Conservation (phyloP, 2,113 vertebrate species). For the Myanophis thanlyinensis region DNA sequence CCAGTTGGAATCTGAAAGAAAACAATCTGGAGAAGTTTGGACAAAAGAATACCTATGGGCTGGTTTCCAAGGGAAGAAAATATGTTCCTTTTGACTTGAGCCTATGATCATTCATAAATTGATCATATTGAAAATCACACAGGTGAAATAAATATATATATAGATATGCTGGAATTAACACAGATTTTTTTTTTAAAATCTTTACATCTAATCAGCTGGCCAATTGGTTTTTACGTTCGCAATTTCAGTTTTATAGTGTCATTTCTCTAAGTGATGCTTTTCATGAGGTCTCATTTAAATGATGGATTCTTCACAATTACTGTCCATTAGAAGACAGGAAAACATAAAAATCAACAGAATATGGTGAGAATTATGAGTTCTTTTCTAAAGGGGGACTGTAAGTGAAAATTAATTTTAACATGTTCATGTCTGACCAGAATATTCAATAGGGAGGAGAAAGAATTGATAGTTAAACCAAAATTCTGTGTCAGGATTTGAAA, state of each 20-base stretch:
- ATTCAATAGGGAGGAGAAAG: background rate
- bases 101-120: conserved; percentile 25
- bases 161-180: background rate
- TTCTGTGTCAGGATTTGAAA: background rate
- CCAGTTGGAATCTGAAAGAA: background rate
- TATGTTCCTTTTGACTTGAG: background rate
- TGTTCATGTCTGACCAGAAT: conserved; percentile 47
- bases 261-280: conserved; percentile 87
- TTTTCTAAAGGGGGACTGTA: conserved; percentile 64
- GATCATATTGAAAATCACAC: conserved; percentile 42
- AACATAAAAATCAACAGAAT: conserved; percentile 70
- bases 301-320: conserved; percentile 92
- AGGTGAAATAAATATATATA: background rate
- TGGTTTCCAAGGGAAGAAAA: background rate
- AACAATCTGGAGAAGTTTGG: background rate
- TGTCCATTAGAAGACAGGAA: conserved; percentile 90
- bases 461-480: background rate
- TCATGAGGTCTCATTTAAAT: conserved; percentile 78
- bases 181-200: background rate
- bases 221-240: conserved; percentile 66
- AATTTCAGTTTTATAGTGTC: conserved; percentile 74
- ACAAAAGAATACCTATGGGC: background rate
- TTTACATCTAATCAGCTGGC: conserved; percentile 36
- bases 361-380: conserved; percentile 71
- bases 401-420: conserved; percentile 66